Evolutionary conservation across 1,140 invertebrate genomes (phyloP).

Genomic region (Pogonomyrmex californicus): DNA sequence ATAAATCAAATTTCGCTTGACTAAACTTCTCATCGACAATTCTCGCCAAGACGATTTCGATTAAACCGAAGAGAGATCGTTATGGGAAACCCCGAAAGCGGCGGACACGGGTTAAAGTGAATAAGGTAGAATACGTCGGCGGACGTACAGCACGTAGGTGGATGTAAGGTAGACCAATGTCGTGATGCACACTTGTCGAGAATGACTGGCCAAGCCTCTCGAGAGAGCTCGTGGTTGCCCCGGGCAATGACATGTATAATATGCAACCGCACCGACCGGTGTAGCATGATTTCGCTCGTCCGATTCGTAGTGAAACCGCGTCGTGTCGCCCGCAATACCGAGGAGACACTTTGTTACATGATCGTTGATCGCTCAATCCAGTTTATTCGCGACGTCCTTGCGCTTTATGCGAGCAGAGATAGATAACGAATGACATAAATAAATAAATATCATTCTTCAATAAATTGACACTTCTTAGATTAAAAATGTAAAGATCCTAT

Average conservation of each 20-base stretch:
- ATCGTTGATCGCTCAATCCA: conserved; percentile 40
- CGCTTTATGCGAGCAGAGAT: neutral
- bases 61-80: conserved; percentile 51
- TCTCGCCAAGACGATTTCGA: conserved; percentile 64
- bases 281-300: conserved; percentile 61
- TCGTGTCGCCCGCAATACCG: conserved; percentile 44
- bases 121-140: conserved; percentile 66
- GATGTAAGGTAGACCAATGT: conserved; percentile 75
- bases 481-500: neutral
- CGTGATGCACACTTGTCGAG: conserved; percentile 83
- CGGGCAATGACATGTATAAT: conserved; percentile 80
- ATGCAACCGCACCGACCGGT: conserved; percentile 69
- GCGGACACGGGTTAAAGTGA: conserved; percentile 58
- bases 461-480: neutral
- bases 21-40: neutral
- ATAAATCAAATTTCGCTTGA: neutral
- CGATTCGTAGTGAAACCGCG: conserved; percentile 53
- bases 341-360: conserved; percentile 59
- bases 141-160: conserved; percentile 68
- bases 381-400: neutral
- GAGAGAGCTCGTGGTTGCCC: conserved; percentile 78
- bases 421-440: neutral
- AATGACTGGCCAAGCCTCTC: conserved; percentile 81
- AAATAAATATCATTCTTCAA: conserved; percentile 3
- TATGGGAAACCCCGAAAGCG: conserved; percentile 69